Conservation (phyloP, 2,797 vertebrate species). For the Propithecus deckenii region DNA sequence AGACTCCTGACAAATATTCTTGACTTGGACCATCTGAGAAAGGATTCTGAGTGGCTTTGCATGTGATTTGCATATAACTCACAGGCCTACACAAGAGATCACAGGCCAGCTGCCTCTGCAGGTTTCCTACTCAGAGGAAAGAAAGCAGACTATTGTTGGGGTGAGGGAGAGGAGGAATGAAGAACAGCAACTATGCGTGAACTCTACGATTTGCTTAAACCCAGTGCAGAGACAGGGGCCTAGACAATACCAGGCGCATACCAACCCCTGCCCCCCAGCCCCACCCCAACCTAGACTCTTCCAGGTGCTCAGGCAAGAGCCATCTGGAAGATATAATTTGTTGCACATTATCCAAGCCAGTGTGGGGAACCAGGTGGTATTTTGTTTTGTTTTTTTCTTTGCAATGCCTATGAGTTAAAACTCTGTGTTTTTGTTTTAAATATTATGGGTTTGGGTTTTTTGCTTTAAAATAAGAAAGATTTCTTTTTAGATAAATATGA, state of each 20-base stretch:
- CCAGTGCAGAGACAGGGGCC: not conserved
- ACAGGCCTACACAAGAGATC: slow-evolving; percentile 47
- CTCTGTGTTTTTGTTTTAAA: slow-evolving; percentile 40
- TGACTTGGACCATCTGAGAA: slow-evolving; percentile 1
- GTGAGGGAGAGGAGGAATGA: slow-evolving; percentile 49
- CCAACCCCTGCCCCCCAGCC: not conserved
- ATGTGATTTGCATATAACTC: slow-evolving; percentile 37
- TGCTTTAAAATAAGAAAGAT: slow-evolving; percentile 15
- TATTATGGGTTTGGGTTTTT: not conserved
- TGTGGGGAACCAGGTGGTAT: not conserved
- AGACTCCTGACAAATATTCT: not conserved
- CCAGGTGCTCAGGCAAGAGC: not conserved
- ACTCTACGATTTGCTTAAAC: not conserved
- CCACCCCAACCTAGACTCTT: not conserved
- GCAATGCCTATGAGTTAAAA: slow-evolving; percentile 25
- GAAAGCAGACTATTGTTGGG: slow-evolving; percentile 58
- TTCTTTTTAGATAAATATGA: slow-evolving; percentile 24
- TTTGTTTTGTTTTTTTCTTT: not conserved
- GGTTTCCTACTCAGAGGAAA: slow-evolving; percentile 63
- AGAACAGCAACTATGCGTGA: not conserved
- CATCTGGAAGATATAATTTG: not conserved
- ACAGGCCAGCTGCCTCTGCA: slow-evolving; percentile 61
- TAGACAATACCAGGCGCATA: no score
- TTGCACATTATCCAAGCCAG: not conserved
- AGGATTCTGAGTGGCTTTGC: not conserved